phyloP scores from a whole-genome alignment of 2,888 invertebrate species.

The Lasioglossum lativentre region DNA sequence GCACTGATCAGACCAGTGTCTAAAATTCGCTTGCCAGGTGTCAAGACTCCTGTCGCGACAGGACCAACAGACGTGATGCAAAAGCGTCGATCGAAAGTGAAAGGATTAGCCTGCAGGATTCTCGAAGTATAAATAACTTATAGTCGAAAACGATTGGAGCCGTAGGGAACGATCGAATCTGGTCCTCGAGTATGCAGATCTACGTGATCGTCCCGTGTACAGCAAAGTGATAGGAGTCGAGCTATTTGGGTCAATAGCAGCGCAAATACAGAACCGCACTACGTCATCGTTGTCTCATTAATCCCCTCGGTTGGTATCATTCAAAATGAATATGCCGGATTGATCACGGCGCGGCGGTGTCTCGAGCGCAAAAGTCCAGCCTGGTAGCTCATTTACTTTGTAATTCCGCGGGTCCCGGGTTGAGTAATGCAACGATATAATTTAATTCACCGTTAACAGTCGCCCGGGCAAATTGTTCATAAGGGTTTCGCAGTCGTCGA shows the following conservation, averaged over 20 bases:
- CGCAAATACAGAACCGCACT: background rate
- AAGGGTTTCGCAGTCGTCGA: slow-evolving; percentile 35
- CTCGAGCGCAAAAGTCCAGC: background rate
- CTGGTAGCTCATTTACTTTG: background rate
- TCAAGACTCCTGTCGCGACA: background rate
- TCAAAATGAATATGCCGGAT: slow-evolving; percentile 1
- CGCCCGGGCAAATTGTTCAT: slow-evolving; percentile 29
- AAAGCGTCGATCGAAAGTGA: background rate
- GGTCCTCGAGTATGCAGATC: background rate
- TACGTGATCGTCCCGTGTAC: background rate
- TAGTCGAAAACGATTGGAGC: background rate
- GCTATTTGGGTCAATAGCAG: background rate
- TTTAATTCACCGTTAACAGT: slow-evolving; percentile 21
- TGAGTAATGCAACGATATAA: slow-evolving; percentile 18
- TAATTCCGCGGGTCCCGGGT: slow-evolving; percentile 1
- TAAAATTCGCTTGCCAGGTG: background rate
- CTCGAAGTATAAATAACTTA: background rate
- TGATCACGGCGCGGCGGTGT: background rate
- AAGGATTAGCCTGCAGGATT: background rate
- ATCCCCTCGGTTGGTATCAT: background rate
- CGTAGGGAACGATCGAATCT: background rate
- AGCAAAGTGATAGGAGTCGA: background rate
- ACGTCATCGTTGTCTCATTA: background rate
- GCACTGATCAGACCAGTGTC: background rate
- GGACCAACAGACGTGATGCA: background rate